These are phyloP conservation scores for Scophthalmus maximus DNA, from an alignment of 2,113 vertebrate species.

Conservation along the genomic window DNA sequence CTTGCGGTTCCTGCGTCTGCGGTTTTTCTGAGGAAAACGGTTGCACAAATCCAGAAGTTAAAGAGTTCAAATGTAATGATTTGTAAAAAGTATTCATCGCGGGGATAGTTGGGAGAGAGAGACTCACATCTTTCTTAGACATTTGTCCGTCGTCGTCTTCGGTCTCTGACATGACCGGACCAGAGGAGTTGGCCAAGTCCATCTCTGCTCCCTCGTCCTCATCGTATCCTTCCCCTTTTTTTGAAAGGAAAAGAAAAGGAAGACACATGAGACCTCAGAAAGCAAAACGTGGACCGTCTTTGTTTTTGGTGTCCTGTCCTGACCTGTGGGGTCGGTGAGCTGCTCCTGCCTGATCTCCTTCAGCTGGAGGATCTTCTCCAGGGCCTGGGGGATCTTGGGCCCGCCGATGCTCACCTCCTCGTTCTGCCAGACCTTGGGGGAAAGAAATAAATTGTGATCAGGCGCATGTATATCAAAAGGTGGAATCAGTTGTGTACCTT, in stretches of 20 bases:
- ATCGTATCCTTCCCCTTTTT: conserved; percentile 82
- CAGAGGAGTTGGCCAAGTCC: conserved; percentile 76
- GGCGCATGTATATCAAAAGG: too few relatives aligned
- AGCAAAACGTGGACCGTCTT: not conserved
- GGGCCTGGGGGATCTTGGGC: conserved; percentile 92
- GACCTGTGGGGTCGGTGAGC: conserved; percentile 83
- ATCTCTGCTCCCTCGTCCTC: conserved; percentile 75
- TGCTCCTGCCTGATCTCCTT: conserved; percentile 95
- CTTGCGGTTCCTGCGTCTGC: conserved; percentile 90
- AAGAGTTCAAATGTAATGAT: too few relatives aligned
- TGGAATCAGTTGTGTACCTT: too few relatives aligned
- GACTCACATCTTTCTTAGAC: conserved; percentile 88
- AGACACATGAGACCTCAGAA: not conserved
- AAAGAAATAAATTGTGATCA: too few relatives aligned
- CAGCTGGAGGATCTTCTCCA: conserved; percentile 94
- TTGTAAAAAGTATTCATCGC: too few relatives aligned
- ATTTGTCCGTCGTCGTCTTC: conserved; percentile 85
- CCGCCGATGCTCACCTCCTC: conserved; percentile 86
- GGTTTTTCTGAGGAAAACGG: conserved; percentile 84
- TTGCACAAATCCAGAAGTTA: too few relatives aligned
- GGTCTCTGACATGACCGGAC: conserved; percentile 81
- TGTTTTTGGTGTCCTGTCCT: not conserved
- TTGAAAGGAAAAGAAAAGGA: not conserved
- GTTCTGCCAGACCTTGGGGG: conserved; percentile 82
- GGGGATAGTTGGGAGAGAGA: not conserved